Base-by-base conservation (phyloP, 1,140 invertebrate genomes). In the Hesperophylax magnus region DNA sequence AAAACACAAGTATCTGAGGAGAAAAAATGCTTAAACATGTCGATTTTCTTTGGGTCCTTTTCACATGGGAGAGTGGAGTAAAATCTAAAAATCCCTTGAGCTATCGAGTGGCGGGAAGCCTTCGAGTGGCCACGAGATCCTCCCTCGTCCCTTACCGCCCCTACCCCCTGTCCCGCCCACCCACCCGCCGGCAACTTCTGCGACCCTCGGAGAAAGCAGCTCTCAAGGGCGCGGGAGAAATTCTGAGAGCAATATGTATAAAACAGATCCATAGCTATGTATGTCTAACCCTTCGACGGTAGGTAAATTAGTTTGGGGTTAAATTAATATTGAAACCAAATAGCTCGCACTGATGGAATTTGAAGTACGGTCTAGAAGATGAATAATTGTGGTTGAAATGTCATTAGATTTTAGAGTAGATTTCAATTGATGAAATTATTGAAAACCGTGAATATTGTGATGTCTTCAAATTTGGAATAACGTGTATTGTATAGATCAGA, bases 31-130 rank as follows among this genome's bases (percentile, higher is more conserved):
- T 22, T 22, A 58, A 18, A 61, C 11, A 20, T 61, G n/a, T 61
- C 58, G 58, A 61, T 67, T 67, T 67, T 67, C 8, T 27, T 67
- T 67, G 5, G 22, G 61, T 34, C n/a, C 52, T 22, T 54, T 72
- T 54, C 47, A 69, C 24, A 76, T 76, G 54, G 18, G n/a, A 76
- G 60, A 76, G 54, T 76, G 72, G 56, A 76, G 72, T 76, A 60
- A 75, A 75, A 75, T 75, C 72, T 75, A 60, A 76, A 75, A 76
- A 76, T 54, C 72, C 39, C 72, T 56, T 31, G 56, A 34, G 52
- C 47, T 63, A 77, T 71, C 53, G 52, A 77, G 80, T 81, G 80
- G 74, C 75, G 74, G 80, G 63, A 75, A 77, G 80, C 63, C 75
- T 54, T 81, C 75, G 63, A 81, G 75, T 77, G 65, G 72, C 20